A percentile compares a stretch with the other conserved stretches of the same genome.
Evolutionary conservation across 2,888 invertebrate species (phyloP).

Genomic region (Hydriomena furcata): DNA sequence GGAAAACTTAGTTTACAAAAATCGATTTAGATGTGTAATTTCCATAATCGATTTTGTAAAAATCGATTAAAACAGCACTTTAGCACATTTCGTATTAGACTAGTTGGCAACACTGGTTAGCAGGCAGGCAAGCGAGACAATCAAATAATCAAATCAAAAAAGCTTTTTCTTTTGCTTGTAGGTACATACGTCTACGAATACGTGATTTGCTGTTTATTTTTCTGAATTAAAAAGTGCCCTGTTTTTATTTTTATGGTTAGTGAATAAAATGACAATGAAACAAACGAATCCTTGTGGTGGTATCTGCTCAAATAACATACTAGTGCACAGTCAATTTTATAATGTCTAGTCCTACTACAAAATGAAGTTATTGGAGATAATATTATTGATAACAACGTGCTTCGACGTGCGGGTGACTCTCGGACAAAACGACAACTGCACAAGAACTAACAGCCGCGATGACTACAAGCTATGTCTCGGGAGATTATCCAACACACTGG

Average conservation of each 20-base stretch:
- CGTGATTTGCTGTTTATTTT: no score
- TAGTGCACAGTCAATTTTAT: conserved; percentile 35
- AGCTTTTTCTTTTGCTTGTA: no score
- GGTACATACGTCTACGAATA: no score
- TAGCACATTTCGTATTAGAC: no score
- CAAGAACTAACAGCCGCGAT: conserved; percentile 60
- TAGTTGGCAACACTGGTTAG: no score
- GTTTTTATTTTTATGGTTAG: no score
- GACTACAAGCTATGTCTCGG: conserved; percentile 69
- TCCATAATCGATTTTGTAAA: no score
- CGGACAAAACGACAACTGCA: conserved; percentile 68
- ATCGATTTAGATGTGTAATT: no score
- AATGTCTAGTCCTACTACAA: conserved; percentile 66
- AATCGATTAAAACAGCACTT: no score
- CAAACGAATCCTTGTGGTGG: not conserved
- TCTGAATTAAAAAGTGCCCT: conserved; percentile 1
- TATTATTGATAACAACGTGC: conserved; percentile 59
- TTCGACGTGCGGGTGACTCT: conserved; percentile 50
- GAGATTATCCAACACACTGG: conserved; percentile 61
- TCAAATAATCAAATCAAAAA: no score
- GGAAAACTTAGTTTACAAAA: no score
- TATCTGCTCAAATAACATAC: conserved; percentile 1
- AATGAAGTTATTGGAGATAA: conserved; percentile 69
- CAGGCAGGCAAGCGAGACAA: no score
- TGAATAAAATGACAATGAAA: conserved; percentile 2